Base-by-base conservation (phyloP, 2,888 invertebrate species). In the Protophormia terraenovae region DNA sequence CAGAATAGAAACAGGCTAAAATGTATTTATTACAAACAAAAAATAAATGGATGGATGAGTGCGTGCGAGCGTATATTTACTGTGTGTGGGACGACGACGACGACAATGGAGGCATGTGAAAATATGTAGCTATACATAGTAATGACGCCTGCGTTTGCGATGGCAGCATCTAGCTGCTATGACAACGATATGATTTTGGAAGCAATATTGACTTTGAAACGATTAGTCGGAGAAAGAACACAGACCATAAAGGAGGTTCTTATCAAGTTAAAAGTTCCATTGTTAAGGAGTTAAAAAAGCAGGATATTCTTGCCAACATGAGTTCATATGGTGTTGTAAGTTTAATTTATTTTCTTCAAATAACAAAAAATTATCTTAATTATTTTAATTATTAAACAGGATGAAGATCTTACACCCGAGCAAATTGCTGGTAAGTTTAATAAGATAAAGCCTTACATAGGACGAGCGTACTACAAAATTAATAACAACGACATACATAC, bases 401-500 rank as follows among this genome's bases (percentile, higher is more conserved):
- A 95, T 91, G 96, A 97, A 93, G 97, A 97, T 94, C 95, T 97
- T 91, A 97, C 97, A 85, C 95, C 97, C 93, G 97, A 97, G 95
- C 97, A 97, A 94, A 95, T 97, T 91, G 96, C 96, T 93, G 96
- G 97, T 97, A 72, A 64, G 53, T 29, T 66, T 32, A n/a, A n/a
- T n/a, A n/a, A n/a, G n/a, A n/a, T n/a, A n/a, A n/a, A n/a, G n/a
- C n/a, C n/a, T n/a, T n/a, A n/a, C n/a, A n/a, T n/a, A n/a, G n/a
- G n/a, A n/a, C n/a, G n/a, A n/a, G n/a, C n/a, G n/a, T n/a, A n/a
- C n/a, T n/a, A n/a, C n/a, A n/a, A n/a, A n/a, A n/a, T n/a, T n/a
- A n/a, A n/a, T n/a, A n/a, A n/a, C n/a, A n/a, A n/a, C n/a, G n/a
- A n/a, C n/a, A n/a, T n/a, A n/a, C n/a, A n/a, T n/a, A n/a, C n/a